Percentiles rank a stretch among this genome's conserved stretches.
Evolutionary conservation across 2,797 vertebrate species (phyloP).

Genomic region (Triplophysa yarkandensis): DNA sequence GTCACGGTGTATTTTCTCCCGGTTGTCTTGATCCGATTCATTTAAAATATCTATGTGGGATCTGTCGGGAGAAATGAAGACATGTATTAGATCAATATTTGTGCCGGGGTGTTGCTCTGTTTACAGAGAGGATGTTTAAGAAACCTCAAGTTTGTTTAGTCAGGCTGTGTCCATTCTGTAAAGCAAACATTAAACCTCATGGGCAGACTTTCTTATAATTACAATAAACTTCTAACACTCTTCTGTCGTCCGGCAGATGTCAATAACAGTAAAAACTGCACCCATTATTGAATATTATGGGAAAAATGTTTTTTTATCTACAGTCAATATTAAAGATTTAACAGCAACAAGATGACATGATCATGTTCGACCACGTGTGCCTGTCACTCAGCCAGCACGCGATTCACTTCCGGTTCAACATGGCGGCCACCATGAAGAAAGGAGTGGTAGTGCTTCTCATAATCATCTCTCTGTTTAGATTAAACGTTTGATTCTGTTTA

Average conservation of each 20-base stretch:
- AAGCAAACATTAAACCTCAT: slow-evolving; percentile 25
- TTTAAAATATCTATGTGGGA: not conserved
- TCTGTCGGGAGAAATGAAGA: slow-evolving; percentile 20
- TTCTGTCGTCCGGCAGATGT: slow-evolving; percentile 54
- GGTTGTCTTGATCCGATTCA: not conserved
- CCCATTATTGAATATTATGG: not conserved
- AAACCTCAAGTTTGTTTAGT: slow-evolving; percentile 61
- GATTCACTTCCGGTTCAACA: slow-evolving; percentile 61
- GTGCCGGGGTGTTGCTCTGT: slow-evolving; percentile 71
- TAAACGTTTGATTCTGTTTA: not conserved
- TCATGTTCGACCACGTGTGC: not conserved
- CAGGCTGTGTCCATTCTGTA: slow-evolving; percentile 12
- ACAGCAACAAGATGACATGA: too few species aligned
- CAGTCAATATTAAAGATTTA: too few species aligned
- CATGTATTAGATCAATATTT: slow-evolving; percentile 72
- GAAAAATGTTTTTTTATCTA: too few species aligned
- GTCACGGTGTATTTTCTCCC: too few species aligned
- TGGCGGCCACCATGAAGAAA: slow-evolving; percentile 88
- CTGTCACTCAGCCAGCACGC: not conserved
- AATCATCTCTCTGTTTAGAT: not conserved
- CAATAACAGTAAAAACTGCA: slow-evolving; percentile 29
- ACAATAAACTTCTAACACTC: not conserved
- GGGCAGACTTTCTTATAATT: not conserved
- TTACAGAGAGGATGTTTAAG: slow-evolving; percentile 60
- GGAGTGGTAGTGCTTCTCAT: slow-evolving; percentile 72